Conservation (phyloP, 2,888 invertebrate species). For the Lasius platythorax region DNA sequence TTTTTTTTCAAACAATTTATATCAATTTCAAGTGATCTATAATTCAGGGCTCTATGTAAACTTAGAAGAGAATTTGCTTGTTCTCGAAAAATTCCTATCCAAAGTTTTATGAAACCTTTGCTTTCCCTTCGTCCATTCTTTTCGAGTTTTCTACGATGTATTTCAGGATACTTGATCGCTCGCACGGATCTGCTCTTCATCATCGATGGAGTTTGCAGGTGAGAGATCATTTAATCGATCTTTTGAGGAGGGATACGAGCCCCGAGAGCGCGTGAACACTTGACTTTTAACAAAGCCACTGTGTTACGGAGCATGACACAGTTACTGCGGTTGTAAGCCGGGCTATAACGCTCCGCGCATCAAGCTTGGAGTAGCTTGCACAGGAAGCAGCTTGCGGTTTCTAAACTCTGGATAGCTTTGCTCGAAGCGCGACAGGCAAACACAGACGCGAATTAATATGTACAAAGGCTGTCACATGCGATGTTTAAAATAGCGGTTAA, state of each 20-base stretch:
- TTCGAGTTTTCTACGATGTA: conserved; percentile 37
- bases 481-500: conserved; percentile 47
- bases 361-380: conserved; percentile 68
- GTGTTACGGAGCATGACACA: conserved; percentile 68
- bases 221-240: conserved; percentile 57
- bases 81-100: neutral
- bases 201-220: conserved; percentile 47
- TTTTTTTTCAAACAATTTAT: neutral
- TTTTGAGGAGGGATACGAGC: conserved; percentile 37
- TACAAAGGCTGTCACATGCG: conserved; percentile 52
- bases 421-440: conserved; percentile 60
- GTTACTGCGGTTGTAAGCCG: conserved; percentile 70
- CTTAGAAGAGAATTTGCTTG: neutral
- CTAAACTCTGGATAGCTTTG: conserved; percentile 70
- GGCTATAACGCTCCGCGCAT: conserved; percentile 67
- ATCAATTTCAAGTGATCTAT: neutral
- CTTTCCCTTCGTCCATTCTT: neutral
- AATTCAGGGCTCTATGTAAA: neutral
- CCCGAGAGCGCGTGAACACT: conserved; percentile 29
- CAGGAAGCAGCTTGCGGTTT: conserved; percentile 71
- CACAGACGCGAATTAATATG: conserved; percentile 57
- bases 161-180: conserved; percentile 51
- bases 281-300: conserved; percentile 66
- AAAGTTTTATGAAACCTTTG: neutral
- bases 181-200: conserved; percentile 42